phyloP scores from a whole-genome alignment of 2,888 invertebrate genomes.

The Psylliodes chrysocephalus region DNA sequence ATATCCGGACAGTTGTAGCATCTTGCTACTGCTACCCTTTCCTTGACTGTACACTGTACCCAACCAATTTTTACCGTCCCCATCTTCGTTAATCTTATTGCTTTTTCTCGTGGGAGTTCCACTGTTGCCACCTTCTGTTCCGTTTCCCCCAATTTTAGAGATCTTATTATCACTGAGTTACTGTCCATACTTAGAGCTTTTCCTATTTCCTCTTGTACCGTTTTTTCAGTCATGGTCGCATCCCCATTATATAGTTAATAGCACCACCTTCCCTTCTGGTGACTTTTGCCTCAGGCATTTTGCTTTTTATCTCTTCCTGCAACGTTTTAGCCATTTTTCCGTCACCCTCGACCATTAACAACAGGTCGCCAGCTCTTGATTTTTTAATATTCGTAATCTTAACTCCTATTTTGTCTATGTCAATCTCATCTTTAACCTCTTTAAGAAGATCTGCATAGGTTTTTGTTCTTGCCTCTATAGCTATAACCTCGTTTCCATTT shows the following conservation, averaged over 20 bases:
- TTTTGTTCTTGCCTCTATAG: not conserved
- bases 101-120: conserved; percentile 11
- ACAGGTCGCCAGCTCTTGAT: conserved; percentile 2
- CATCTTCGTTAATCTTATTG: not conserved
- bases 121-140: conserved; percentile 16
- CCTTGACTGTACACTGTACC: conserved; percentile 13
- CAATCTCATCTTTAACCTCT: conserved; percentile 6
- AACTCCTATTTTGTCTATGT: conserved; percentile 6
- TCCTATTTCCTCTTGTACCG: not conserved
- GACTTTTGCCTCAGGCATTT: not conserved
- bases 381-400: conserved; percentile 4
- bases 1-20: conserved; percentile 6
- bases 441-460: conserved; percentile 20
- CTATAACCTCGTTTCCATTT: not conserved
- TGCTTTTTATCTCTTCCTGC: conserved; percentile 1
- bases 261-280: not conserved
- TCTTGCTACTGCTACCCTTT: conserved; percentile 9
- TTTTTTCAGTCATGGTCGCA: conserved; percentile 1
- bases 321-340: not conserved
- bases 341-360: conserved; percentile 16
- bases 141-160: not conserved
- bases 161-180: not conserved
- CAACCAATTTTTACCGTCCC: conserved; percentile 11
- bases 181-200: not conserved
- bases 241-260: not conserved